These are phyloP conservation scores for Argyrosomus regius DNA, from an alignment of 2,797 vertebrate species.

Conservation along the genomic window DNA sequence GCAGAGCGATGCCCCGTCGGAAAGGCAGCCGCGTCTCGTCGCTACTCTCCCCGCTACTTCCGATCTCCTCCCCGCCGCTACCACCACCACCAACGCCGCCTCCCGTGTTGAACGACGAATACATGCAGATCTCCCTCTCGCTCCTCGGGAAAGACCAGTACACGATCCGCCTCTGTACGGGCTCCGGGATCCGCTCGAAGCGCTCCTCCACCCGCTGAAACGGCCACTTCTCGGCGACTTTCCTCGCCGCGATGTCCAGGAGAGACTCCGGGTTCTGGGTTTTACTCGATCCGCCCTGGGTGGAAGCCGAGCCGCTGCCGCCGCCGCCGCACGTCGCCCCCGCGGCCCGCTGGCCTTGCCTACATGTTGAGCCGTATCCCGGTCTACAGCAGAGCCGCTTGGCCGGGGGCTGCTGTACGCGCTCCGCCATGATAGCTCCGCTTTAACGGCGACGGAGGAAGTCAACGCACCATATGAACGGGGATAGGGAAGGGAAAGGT, in stretches of 20 bases:
- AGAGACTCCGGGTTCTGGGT: conserved; percentile 92
- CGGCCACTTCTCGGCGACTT: conserved; percentile 97
- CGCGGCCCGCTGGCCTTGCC: conserved; percentile 90
- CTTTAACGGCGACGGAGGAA: conserved; percentile 92
- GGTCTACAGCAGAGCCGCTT: conserved; percentile 97
- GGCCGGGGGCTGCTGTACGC: conserved; percentile 93
- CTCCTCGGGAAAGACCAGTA: conserved; percentile 98
- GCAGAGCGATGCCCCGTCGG: conserved; percentile 92
- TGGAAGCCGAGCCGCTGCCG: conserved; percentile 74
- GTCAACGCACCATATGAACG: conserved; percentile 93
- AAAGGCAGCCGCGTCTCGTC: conserved; percentile 94
- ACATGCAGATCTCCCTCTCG: conserved; percentile 97
- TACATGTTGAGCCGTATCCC: conserved; percentile 88
- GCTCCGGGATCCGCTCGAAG: conserved; percentile 96
- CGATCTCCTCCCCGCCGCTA: conserved; percentile 5
- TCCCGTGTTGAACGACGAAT: conserved; percentile 95
- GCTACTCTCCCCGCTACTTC: conserved; percentile 83
- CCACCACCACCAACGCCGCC: not conserved
- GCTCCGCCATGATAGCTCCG: conserved; percentile 98
- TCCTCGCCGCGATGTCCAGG: conserved; percentile 94
- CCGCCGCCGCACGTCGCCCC: conserved; percentile 83
- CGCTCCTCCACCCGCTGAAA: conserved; percentile 96
- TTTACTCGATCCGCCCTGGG: conserved; percentile 87
- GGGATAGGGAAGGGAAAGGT: conserved; percentile 80
- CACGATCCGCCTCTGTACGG: conserved; percentile 95